A percentile compares a stretch with the other conserved stretches of the same genome.
Evolutionary conservation across 2,113 vertebrate species (phyloP).

Genomic region (Tyto alba): DNA sequence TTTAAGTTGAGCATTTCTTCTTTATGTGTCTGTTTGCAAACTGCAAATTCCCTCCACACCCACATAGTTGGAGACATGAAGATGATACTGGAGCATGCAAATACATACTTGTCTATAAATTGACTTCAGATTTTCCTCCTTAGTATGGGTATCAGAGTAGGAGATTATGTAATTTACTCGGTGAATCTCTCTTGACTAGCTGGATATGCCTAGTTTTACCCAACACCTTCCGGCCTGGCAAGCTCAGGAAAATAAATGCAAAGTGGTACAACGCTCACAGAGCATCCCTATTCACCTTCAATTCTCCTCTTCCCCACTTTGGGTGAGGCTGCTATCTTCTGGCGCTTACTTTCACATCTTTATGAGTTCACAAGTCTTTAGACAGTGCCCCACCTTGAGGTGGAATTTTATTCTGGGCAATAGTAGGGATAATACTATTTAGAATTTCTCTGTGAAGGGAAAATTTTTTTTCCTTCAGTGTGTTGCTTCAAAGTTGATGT

Average conservation of each 20-base stretch:
- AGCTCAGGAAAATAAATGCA: background rate
- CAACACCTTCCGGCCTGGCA: background rate
- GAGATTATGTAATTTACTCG: background rate
- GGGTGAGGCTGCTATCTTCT: background rate
- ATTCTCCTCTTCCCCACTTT: background rate
- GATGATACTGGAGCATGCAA: background rate
- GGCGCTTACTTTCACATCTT: background rate
- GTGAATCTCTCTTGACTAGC: background rate
- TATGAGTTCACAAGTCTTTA: background rate
- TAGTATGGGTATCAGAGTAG: background rate
- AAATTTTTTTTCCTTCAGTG: background rate
- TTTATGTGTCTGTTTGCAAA: slow-evolving; percentile 45
- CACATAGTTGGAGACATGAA: background rate
- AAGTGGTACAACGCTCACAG: background rate
- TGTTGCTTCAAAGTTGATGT: background rate
- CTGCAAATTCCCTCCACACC: slow-evolving; percentile 27
- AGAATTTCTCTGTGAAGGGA: background rate
- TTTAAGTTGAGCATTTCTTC: slow-evolving; percentile 13
- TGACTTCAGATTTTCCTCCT: background rate
- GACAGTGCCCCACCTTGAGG: background rate
- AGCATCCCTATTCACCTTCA: background rate
- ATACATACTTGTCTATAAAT: background rate
- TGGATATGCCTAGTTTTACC: background rate
- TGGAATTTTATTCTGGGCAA: background rate
- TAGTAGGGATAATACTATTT: background rate